phyloP scores from a whole-genome alignment of 2,113 vertebrate genomes.

The Galbula dea region DNA sequence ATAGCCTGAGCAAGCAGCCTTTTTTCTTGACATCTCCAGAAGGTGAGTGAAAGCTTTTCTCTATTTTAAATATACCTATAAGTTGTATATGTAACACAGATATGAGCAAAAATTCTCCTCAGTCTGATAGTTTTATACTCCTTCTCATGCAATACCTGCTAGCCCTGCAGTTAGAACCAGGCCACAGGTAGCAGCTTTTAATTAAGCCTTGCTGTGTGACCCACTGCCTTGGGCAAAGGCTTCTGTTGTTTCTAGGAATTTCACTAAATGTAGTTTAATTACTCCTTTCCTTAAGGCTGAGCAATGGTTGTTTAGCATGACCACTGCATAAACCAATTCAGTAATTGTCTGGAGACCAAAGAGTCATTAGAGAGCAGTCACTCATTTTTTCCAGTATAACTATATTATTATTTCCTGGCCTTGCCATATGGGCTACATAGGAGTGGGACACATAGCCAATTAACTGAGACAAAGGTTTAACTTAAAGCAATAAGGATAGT shows the following conservation, averaged over 20 bases:
- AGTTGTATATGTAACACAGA: neutral
- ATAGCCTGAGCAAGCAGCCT: neutral
- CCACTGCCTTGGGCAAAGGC: neutral
- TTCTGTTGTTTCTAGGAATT: neutral
- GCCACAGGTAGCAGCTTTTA: neutral
- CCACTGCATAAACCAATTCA: constrained; percentile 29
- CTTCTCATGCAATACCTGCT: neutral
- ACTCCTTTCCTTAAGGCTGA: neutral
- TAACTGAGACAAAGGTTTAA: constrained; percentile 56
- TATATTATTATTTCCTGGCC: constrained; percentile 55
- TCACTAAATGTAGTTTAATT: neutral
- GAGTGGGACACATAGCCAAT: constrained; percentile 25
- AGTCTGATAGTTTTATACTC: neutral
- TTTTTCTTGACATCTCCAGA: neutral
- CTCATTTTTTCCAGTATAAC: constrained; percentile 20
- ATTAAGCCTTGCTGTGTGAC: neutral
- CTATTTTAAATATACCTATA: neutral
- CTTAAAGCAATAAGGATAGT: constrained; percentile 48
- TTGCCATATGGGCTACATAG: constrained; percentile 30
- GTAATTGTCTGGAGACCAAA: constrained; percentile 37
- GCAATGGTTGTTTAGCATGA: neutral
- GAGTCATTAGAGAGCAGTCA: neutral
- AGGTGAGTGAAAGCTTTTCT: neutral
- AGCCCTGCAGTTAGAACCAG: neutral
- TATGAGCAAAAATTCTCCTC: neutral